A percentile compares a stretch with the other conserved stretches of the same genome.
These are phyloP conservation scores for Alouatta palliata DNA, from an alignment of 2,113 vertebrate genomes.

Conservation along the genomic window DNA sequence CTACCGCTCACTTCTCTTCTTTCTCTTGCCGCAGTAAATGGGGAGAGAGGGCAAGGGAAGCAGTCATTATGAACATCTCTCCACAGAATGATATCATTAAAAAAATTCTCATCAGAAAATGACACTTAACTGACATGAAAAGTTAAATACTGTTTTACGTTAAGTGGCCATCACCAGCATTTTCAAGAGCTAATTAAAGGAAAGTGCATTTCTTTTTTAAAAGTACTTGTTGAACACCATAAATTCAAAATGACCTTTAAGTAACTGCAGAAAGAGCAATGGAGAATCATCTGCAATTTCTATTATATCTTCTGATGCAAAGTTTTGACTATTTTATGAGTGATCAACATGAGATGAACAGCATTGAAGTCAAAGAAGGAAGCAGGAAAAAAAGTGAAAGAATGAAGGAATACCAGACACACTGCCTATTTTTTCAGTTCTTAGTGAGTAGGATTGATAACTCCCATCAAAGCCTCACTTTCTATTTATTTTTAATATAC, in stretches of 20 bases:
- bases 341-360: background rate
- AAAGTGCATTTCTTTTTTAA: conserved; percentile 16
- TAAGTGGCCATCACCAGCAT: background rate
- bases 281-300: background rate
- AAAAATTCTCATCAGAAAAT: conserved; percentile 30
- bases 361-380: background rate
- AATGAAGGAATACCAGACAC: background rate
- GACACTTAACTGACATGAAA: conserved; percentile 4
- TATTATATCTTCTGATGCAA: background rate
- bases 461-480: background rate
- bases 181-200: conserved; percentile 43
- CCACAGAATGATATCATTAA: conserved; percentile 7
- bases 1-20: background rate
- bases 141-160: conserved; percentile 3
- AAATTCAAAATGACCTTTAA: conserved; percentile 52
- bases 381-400: background rate
- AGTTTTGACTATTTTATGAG: background rate
- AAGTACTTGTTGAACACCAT: background rate
- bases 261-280: background rate
- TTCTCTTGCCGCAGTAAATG: background rate
- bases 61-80: background rate
- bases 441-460: background rate
- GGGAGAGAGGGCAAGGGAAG: background rate
- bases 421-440: background rate
- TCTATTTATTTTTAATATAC: background rate